Evolutionary conservation across 2,113 vertebrate species (phyloP).

Genomic region (Callorhinus ursinus): DNA sequence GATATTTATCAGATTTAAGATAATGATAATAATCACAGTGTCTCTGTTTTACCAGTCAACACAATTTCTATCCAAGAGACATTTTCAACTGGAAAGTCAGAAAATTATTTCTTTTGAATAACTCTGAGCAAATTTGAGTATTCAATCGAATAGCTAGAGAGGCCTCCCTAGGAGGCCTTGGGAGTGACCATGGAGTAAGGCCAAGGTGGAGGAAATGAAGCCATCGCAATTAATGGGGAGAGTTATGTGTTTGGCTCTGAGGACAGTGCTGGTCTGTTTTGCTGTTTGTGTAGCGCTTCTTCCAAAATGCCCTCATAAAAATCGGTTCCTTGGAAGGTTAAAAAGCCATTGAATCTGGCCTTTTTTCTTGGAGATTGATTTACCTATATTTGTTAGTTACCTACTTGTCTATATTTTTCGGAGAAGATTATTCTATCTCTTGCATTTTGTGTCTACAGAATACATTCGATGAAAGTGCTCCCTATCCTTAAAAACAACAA

Average conservation of each 20-base stretch:
- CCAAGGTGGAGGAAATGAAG: neutral
- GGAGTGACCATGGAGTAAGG: neutral
- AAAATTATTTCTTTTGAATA: conserved; percentile 20
- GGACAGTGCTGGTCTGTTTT: neutral
- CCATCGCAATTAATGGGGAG: neutral
- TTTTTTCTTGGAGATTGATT: conserved; percentile 1
- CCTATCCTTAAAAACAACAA: neutral
- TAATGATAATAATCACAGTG: neutral
- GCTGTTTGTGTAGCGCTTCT: neutral
- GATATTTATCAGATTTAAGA: neutral
- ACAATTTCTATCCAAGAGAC: neutral
- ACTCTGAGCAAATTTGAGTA: neutral
- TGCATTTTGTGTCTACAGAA: neutral
- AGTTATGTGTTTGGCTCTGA: neutral
- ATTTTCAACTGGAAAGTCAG: neutral
- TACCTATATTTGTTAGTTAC: neutral
- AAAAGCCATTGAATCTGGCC: neutral
- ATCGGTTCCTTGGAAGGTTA: neutral
- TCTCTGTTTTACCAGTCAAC: neutral
- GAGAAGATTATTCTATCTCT: conserved; percentile 13
- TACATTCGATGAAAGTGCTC: neutral
- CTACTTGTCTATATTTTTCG: neutral
- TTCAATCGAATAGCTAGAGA: neutral
- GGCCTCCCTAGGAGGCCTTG: neutral
- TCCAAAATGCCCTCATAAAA: neutral